phyloP scores from a whole-genome alignment of 2,888 invertebrate genomes.

The Phortica magna region DNA sequence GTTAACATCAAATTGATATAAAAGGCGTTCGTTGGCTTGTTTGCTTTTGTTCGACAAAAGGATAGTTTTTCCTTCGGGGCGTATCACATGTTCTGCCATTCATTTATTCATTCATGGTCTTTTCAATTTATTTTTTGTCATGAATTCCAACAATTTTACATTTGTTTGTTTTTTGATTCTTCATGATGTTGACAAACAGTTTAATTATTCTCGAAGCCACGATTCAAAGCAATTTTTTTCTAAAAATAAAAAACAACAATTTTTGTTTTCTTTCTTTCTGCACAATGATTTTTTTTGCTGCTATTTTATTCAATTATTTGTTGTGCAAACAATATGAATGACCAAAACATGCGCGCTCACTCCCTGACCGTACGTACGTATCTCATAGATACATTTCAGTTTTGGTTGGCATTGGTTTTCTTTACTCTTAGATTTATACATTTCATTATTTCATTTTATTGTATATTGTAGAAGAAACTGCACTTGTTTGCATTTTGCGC shows the following conservation, averaged over 20 bases:
- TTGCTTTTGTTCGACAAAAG: neutral
- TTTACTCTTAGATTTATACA: neutral
- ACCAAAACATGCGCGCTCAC: conserved; percentile 1
- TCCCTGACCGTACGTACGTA: neutral
- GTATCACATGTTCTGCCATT: neutral
- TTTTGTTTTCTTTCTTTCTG: neutral
- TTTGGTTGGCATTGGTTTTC: neutral
- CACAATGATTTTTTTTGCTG: neutral
- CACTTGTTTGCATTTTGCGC: neutral
- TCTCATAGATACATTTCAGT: neutral
- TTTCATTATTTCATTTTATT: neutral
- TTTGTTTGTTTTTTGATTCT: neutral
- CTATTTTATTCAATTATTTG: neutral
- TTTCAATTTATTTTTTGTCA: neutral
- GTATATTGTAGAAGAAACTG: neutral
- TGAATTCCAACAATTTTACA: neutral
- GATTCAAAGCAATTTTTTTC: neutral
- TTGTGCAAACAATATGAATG: neutral
- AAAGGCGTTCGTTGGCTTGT: conserved; percentile 16
- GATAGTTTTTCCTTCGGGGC: neutral
- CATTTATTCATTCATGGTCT: neutral
- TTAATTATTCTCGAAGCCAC: neutral
- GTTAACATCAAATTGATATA: conserved; percentile 11
- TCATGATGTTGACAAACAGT: neutral
- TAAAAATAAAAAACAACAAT: neutral